Evolutionary conservation across 2,113 vertebrate species (phyloP).

Genomic region (Petroica traversi): DNA sequence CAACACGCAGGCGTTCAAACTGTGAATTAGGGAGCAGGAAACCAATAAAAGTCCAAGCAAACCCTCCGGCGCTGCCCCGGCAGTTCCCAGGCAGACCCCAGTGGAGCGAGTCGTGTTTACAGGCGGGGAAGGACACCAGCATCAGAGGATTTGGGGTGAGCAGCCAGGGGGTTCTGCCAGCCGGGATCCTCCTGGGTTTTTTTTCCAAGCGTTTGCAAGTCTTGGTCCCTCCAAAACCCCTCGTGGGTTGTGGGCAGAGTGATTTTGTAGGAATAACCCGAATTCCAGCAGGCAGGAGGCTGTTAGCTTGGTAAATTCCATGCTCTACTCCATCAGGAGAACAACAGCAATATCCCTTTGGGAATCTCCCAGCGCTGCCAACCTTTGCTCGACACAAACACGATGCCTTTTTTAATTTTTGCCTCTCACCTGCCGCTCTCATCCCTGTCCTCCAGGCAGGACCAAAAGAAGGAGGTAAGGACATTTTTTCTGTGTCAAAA

Average conservation of each 20-base stretch:
- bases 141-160: background rate
- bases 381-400: background rate
- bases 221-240: fast-evolving
- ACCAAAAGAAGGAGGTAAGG: background rate
- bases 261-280: background rate
- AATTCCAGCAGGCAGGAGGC: background rate
- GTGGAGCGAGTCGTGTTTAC: slow-evolving; percentile 25
- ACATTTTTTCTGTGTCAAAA: background rate
- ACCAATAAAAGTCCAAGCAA: slow-evolving; percentile 53
- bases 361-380: background rate
- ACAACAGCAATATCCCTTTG: background rate
- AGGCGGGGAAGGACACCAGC: background rate
- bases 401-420: background rate
- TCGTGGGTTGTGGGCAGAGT: background rate
- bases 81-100: background rate
- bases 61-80: background rate
- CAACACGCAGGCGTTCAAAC: slow-evolving; percentile 39
- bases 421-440: background rate
- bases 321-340: background rate
- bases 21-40: slow-evolving; percentile 62
- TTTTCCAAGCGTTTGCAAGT: background rate
- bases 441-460: background rate
- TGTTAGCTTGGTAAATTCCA: background rate
- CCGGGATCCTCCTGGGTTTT: fast-evolving
- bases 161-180: background rate